Base-by-base conservation (phyloP, 2,113 vertebrate species). In the Rhea pennata region DNA sequence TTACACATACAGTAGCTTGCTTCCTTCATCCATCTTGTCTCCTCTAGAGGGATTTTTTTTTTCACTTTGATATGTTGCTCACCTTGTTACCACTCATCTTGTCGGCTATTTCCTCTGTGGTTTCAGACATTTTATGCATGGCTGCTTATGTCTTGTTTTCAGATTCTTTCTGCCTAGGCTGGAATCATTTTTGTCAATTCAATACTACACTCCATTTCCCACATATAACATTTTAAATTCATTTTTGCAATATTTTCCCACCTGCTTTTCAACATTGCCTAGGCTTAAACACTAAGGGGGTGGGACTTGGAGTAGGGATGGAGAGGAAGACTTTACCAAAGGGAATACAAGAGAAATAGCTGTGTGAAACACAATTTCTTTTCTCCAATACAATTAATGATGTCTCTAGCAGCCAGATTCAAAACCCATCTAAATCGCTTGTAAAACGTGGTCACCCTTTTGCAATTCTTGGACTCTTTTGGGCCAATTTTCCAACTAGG, bases 61-160 rank as follows among this genome's bases (percentile, higher is more conserved):
- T 96, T 53, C 70, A 72, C 62, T 96, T 96, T 95, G 76, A 95
- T 95, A 85, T 16, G 39, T 91, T 97, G 80, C 85, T 97, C 93
- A 96, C 81, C 93, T 97, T 97, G 92, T 97, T 96, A 96, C 92
- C 67, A 88, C 95, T 96, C 81, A 91, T 94, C 90, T 95, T 93
- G 88, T 90, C 16, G 20, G 46, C 58, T 93, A 56, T 95, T 95
- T 95, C 92, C 95, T 97, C 88, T 94, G 95, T 94, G 96, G 61
- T 95, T 97, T 96, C 92, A 96, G 79, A 95, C 64, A 97, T 96
- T 95, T 97, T 95, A 93, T 95, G 93, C 94, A 90, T 95, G 95
- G 44, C 78, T 95, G 91, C 94, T 95, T 93, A 92, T 44, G 51
- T 97, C 95, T 97, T 97, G 92, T 96, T 97, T 95, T 97, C 92